phyloP scores from a whole-genome alignment of 2,113 vertebrate genomes.

The Phyllostomus hastatus region DNA sequence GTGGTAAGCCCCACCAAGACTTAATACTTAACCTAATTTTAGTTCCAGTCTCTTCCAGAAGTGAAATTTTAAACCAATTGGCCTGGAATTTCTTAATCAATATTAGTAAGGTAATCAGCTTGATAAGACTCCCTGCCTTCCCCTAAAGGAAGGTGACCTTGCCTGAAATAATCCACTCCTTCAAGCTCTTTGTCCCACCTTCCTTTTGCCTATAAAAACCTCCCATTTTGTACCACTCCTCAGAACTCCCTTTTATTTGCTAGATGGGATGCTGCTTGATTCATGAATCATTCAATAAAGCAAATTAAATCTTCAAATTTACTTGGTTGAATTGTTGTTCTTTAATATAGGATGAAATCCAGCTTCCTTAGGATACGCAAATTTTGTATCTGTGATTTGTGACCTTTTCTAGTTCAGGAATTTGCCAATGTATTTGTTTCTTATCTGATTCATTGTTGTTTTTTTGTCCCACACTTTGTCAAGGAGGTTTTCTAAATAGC shows the following conservation, averaged over 20 bases:
- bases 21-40: not conserved
- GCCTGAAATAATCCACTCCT: not conserved
- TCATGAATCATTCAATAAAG: not conserved
- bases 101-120: not conserved
- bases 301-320: not conserved
- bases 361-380: not conserved
- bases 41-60: not conserved
- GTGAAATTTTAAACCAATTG: not conserved
- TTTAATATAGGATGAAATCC: not conserved
- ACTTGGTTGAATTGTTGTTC: not conserved
- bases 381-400: not conserved
- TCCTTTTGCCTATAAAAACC: not conserved
- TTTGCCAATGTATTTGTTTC: not conserved
- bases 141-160: not conserved
- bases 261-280: not conserved
- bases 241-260: not conserved
- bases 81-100: not conserved
- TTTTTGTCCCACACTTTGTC: not conserved
- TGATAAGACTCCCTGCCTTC: not conserved
- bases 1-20: not conserved
- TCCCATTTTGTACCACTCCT: not conserved
- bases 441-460: not conserved
- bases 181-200: not conserved
- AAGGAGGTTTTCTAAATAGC: not conserved
- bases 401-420: not conserved